Evolutionary conservation across 2,113 vertebrate species (phyloP), one percentile per base, ranked within the genome.

Genomic region (Zingel zingel): DNA sequence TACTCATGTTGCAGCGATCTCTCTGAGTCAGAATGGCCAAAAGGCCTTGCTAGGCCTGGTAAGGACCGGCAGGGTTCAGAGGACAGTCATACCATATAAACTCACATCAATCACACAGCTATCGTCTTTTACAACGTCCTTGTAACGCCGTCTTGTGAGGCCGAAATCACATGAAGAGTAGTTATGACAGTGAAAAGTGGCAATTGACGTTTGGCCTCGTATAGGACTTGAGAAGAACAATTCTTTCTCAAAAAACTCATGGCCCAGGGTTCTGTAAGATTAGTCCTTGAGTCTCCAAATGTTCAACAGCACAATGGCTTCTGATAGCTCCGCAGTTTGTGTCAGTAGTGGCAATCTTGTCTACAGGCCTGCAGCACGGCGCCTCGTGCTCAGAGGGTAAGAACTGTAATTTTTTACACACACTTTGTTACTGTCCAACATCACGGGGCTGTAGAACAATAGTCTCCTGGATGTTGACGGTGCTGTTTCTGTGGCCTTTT

Each of bases 11-110:
- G 74, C 70, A 72, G 79, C 14, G 45, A 51, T 50, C 47, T 57
- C 25, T 86, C 30, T 47, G 67, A 83, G 78, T 76, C 77, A 73
- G 27, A 62, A 39, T 6, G 11, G 68, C 64, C 39, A 23, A 69
- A 75, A 68, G 45, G 63, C 65, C 54, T 65, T 25, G 50, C 62
- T 25, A 12, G 82, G 47, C 43, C 63, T n/a, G 45, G 39, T 45
- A 12, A 50, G 30, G 47, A 58, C 59, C 43, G 1, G 18, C 8
- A 27, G 43, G 50, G 19, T 69, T 80, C 48, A 53, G 69, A 68
- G 59, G 65, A 69, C 33, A 82, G 53, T 66, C 73, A 27, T 23
- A 59, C 23, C 3, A 27, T 61, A 47, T 65, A 65, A 77, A 51
- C 50, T 43, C 62, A 36, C 39, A 79, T 62, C 66, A 58, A 51